Evolutionary conservation across 2,113 vertebrate genomes (phyloP), one percentile per base, ranked within the genome.

Genomic region (Erythrocebus patas): DNA sequence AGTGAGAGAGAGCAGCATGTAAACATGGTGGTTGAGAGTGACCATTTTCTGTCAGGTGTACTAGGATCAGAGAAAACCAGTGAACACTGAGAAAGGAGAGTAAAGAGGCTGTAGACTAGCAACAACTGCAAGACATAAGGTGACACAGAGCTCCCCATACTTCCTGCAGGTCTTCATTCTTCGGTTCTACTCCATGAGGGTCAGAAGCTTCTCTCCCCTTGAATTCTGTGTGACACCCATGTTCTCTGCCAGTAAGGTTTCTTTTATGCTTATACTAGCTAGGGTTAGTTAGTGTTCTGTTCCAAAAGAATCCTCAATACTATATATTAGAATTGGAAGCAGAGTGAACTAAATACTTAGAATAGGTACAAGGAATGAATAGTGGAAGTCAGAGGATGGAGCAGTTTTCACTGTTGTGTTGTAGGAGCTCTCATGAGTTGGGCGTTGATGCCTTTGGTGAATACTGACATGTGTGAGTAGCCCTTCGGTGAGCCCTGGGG

Each of bases 271-370:
- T 66, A 12, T 68, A 40, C 85, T 73, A 12, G 25, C 52, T 79
- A 50, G 27, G n/a, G n/a, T 95, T 94, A 86, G n/a, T 95, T 94
- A 86, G 61, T 68, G 13, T 84, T 84, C 78, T 61, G 12, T 91
- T 75, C 61, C 18, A 32, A 83, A 94, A 50, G 13, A 76, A 35
- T 23, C n/a, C 11, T 82, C 25, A 80, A 20, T 25, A 83, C 83
- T 68, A 25, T 43, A 40, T 61, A 27, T n/a, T 91, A 80, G 59
- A 86, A 52, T 27, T 38, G n/a, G 61, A 96, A 84, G 23, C 20
- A 38, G 43, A 30, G 79, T 64, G 75, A 55, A 93, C 27, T 66
- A 57, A 78, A 43, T 40, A 18, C 27, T 84, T 38, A 87, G 43
- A 40, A 32, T 6, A 75, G 76, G 61, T 45, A 32, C 18, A 20